Evolutionary conservation across 2,888 invertebrate genomes (phyloP).

Genomic region (Patella pellucida): DNA sequence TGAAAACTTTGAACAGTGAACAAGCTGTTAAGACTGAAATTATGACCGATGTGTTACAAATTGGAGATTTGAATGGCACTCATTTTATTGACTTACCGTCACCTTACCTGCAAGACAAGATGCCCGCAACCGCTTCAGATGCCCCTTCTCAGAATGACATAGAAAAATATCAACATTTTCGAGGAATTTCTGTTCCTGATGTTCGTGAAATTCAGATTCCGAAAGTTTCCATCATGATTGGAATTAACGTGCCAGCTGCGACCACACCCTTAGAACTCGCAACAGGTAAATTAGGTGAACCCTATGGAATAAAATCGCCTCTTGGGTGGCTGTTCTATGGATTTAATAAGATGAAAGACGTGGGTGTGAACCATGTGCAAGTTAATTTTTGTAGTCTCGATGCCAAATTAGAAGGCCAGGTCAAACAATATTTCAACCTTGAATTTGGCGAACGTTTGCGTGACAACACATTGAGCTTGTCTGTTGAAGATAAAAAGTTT

Average conservation of each 20-base stretch:
- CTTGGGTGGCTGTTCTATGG: slow-evolving; percentile 33
- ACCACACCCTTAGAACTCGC: slow-evolving; percentile 6
- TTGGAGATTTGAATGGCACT: not conserved
- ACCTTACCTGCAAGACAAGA: not conserved
- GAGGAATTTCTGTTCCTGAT: not conserved
- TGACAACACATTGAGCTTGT: slow-evolving; percentile 84
- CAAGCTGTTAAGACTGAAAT: slow-evolving; percentile 1
- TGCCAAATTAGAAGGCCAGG: slow-evolving; percentile 87
- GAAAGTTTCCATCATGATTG: slow-evolving; percentile 1
- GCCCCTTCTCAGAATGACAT: not conserved
- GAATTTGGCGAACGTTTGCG: slow-evolving; percentile 68
- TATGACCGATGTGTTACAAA: not conserved
- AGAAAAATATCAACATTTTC: slow-evolving; percentile 11
- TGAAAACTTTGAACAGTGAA: slow-evolving; percentile 2
- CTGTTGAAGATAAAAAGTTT: slow-evolving; percentile 77
- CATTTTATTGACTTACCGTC: not conserved
- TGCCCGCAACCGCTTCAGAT: not conserved
- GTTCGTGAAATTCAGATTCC: not conserved
- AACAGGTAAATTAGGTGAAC: slow-evolving; percentile 16
- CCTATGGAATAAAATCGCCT: slow-evolving; percentile 23
- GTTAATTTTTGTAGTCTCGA: slow-evolving; percentile 62
- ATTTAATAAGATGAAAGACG: not conserved
- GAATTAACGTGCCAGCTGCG: slow-evolving; percentile 17
- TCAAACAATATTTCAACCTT: slow-evolving; percentile 75
- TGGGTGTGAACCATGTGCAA: not conserved